These are phyloP conservation scores for Cottoperca gobio DNA, from an alignment of 2,797 vertebrate genomes.

Conservation along the genomic window DNA sequence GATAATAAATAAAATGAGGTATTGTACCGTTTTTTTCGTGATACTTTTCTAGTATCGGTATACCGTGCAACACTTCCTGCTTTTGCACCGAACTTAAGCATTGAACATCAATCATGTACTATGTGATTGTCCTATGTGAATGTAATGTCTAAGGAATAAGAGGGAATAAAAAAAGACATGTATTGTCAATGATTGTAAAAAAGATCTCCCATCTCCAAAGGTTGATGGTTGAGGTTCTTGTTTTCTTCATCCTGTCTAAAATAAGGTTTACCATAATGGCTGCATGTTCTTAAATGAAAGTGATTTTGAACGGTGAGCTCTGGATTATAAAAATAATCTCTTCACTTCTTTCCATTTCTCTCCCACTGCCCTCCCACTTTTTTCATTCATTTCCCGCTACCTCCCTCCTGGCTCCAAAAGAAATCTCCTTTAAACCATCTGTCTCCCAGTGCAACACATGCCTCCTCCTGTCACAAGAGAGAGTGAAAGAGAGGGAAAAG, in stretches of 20 bases:
- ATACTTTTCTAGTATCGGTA: no score
- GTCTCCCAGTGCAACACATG: constrained; percentile 69
- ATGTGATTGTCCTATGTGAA: background rate
- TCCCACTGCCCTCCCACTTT: constrained; percentile 50
- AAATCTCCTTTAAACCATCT: constrained; percentile 79
- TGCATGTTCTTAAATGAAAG: constrained; percentile 52
- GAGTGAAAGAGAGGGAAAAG: constrained; percentile 46
- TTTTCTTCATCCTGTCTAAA: constrained; percentile 18
- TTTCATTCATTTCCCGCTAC: constrained; percentile 49
- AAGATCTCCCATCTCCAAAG: background rate
- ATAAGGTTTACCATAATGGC: background rate
- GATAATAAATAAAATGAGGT: no score
- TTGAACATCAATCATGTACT: background rate
- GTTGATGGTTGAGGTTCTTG: background rate
- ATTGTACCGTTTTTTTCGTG: no score
- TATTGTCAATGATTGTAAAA: background rate
- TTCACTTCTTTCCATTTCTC: constrained; percentile 48
- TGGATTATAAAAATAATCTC: constrained; percentile 53
- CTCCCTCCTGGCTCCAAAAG: constrained; percentile 57
- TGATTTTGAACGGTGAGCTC: constrained; percentile 27
- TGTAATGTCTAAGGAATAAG: background rate
- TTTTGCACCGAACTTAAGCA: background rate
- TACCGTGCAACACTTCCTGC: background rate
- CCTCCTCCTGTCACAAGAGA: constrained; percentile 55
- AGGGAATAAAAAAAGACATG: background rate